phyloP scores from a whole-genome alignment of 2,113 vertebrate genomes.

The Microcebus murinus region DNA sequence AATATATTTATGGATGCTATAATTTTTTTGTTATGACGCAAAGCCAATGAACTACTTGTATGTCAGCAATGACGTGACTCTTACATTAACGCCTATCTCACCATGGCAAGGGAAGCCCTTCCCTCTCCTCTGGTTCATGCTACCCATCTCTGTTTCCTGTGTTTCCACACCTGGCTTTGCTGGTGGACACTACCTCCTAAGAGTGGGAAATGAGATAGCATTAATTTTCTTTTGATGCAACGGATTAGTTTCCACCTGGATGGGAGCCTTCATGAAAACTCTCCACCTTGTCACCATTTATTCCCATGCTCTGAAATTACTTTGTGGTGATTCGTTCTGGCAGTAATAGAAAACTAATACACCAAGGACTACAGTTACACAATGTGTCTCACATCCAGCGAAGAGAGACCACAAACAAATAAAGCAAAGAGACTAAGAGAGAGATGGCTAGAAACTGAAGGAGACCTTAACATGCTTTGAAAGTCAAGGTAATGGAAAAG shows the following conservation, averaged over 20 bases:
- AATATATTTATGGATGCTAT: conserved; percentile 20
- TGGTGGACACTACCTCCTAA: not conserved
- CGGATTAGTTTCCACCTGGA: not conserved
- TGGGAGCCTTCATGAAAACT: not conserved
- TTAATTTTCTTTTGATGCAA: not conserved
- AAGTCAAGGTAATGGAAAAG: not conserved
- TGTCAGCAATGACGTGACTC: not conserved
- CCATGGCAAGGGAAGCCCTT: not conserved
- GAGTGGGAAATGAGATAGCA: not conserved
- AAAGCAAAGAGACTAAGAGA: not conserved
- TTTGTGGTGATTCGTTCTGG: no score
- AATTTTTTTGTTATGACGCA: not conserved
- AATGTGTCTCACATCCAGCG: not conserved
- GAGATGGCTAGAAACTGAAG: not conserved
- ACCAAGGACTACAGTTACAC: not conserved
- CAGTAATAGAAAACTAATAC: not conserved
- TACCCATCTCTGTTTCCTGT: not conserved
- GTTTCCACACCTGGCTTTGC: not conserved
- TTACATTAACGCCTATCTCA: no score
- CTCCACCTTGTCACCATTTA: not conserved
- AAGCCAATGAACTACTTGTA: not conserved
- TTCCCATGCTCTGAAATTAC: not conserved
- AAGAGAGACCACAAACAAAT: not conserved
- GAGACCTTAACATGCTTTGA: not conserved
- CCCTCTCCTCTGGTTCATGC: not conserved